These are phyloP conservation scores for Uromys caudimaculatus DNA, from an alignment of 2,797 vertebrate genomes.

Conservation along the genomic window DNA sequence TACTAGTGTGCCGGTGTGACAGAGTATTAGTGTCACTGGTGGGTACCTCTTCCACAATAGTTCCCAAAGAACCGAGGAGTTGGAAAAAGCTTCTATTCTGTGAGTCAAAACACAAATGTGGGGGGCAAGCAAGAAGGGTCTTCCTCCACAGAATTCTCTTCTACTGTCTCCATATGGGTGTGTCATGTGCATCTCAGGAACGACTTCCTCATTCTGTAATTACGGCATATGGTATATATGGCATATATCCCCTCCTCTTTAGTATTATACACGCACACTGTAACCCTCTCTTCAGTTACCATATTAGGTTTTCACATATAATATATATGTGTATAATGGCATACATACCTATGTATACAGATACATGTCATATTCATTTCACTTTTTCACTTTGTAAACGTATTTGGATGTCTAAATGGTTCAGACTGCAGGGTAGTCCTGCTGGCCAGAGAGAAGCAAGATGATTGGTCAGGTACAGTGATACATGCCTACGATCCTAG, in stretches of 20 bases:
- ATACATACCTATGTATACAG: neutral
- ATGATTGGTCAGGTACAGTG: neutral
- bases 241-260: neutral
- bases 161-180: neutral
- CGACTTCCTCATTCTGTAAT: neutral
- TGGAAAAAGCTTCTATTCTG: neutral
- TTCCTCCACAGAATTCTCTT: neutral
- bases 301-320: neutral
- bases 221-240: neutral
- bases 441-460: neutral
- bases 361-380: neutral
- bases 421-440: neutral
- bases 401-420: neutral
- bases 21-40: neutral
- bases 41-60: neutral
- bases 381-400: slow-evolving; percentile 24
- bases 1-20: neutral
- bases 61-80: neutral
- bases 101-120: neutral
- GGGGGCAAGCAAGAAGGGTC: neutral
- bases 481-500: neutral
- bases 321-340: too few species aligned
- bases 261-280: neutral
- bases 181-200: neutral
- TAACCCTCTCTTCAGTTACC: neutral